Base-by-base conservation (phyloP, 2,113 vertebrate species). In the Porphyrio hochstetteri region DNA sequence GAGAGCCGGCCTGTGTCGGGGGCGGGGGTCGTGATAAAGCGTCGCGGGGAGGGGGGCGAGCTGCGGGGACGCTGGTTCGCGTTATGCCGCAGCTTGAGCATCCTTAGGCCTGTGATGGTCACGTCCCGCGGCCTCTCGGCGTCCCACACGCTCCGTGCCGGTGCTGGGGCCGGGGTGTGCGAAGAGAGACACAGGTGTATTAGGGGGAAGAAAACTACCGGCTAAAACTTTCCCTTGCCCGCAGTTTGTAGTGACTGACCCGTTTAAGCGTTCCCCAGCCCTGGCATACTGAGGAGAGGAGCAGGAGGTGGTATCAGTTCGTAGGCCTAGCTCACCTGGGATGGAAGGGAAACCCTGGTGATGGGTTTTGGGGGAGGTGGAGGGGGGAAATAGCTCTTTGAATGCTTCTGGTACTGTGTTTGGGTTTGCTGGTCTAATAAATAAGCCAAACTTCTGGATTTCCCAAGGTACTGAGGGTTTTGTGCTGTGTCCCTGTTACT, bases 81-180 rank as follows among this genome's bases (percentile, higher is more conserved):
- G 60, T 64, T 9, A 0, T 48, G n/a, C 10, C 63, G 0, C 35
- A 3, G 53, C 17, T 42, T 2, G 38, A 86, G 80, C 94, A 86
- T 92, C 93, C 60, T 33, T 18, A 4, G 2, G 25, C 29, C 60
- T 24, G 36, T 3, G 88, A 5, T 50, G 21, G 2, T 7, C 27
- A 13, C 35, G 69, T 17, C n/a, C 46, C 4, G 10, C 7, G 1
- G 40, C 21, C 27, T 31, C 38, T 71, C 2, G 7, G 3, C 24
- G 38, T 16, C 16, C 35, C 23, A 2, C 31, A 23, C 55, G 4
- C 5, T 0, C 1, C 9, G 28, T 29, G 0, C 8, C 8, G 3
- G 44, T 5, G 36, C 38, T 44, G 60, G n/a, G 40, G 52, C 53
- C 69, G 31, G n/a, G 31, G 7, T 29, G 57, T 19, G 0, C 5